phyloP scores from a whole-genome alignment of 2,888 invertebrate species.

The Pardosa pseudoannulata region DNA sequence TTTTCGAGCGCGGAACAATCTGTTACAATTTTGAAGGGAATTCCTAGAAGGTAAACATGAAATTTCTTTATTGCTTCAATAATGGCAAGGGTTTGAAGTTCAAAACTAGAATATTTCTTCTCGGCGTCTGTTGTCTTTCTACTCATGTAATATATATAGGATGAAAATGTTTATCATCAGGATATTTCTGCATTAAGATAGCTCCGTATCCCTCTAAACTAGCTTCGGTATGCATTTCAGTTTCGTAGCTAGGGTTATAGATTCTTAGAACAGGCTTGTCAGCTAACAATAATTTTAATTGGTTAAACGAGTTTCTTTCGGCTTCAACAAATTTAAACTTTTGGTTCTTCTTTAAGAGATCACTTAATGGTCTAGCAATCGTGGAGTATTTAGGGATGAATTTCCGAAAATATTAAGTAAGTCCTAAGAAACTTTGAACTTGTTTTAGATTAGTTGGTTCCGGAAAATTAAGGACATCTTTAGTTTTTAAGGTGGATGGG shows the following conservation, averaged over 20 bases:
- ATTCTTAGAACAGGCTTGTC: not conserved
- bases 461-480: not conserved
- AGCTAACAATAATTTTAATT: not conserved
- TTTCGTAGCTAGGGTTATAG: not conserved
- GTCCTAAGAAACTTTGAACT: not conserved
- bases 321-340: not conserved
- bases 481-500: not conserved
- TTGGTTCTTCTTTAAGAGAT: not conserved
- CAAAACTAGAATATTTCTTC: too few species aligned
- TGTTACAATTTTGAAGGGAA: too few species aligned
- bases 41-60: too few species aligned
- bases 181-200: not conserved
- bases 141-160: not conserved
- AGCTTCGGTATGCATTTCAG: not conserved
- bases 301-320: not conserved
- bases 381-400: not conserved
- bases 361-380: not conserved
- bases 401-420: not conserved
- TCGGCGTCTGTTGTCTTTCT: not conserved
- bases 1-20: too few species aligned
- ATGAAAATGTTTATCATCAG: not conserved
- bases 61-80: too few species aligned
- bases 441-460: not conserved
- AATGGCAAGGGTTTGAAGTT: too few species aligned
- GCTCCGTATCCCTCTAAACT: not conserved